Evolutionary conservation across 1,140 invertebrate genomes (phyloP), one percentile per base, ranked within the genome.

Genomic region (Antheraea pernyi): DNA sequence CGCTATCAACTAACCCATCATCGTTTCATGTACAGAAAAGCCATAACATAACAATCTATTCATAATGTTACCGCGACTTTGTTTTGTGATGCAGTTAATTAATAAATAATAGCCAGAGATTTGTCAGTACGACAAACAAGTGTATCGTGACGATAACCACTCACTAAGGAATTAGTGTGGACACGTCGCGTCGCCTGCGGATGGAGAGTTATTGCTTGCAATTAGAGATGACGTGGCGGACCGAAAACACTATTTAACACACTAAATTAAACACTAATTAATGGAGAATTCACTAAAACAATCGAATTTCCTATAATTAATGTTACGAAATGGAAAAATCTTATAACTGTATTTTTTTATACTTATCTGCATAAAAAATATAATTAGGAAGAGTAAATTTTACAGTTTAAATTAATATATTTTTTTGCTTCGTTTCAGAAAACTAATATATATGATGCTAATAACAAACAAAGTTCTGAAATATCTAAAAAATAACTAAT

Each of bases 111-210:
- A 16, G 70, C 22, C 30, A 64, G 22, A 70, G 71, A 84, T 82
- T 86, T 84, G 82, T 86, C 81, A 84, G 71, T 77, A 74, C 67
- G 76, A 72, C 72, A 78, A 80, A 81, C 81, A 86, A 78, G 85
- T 84, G 80, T 81, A 77, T 82, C 82, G 82, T 79, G 78, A 81
- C 78, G 76, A 82, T 84, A 84, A 82, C 84, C 77, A 82, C 76
- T 76, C 79, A 73, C 80, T 85, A 87, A 86, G 83, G 78, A 79
- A 77, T 53, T 77, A 82, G 77, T 76, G 58, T 76, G 77, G 82
- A 86, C 78, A 82, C 81, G 39, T 42, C 39, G 11, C 82, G 80
- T 82, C 77, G 78, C 73, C 68, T 72, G 72, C 76, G 78, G 76
- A 83, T 81, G 78, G 78, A 62, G 36, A 73, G 77, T 75, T 85